Base-by-base conservation (phyloP, 2,113 vertebrate species). In the Brachypteracias leptosomus region DNA sequence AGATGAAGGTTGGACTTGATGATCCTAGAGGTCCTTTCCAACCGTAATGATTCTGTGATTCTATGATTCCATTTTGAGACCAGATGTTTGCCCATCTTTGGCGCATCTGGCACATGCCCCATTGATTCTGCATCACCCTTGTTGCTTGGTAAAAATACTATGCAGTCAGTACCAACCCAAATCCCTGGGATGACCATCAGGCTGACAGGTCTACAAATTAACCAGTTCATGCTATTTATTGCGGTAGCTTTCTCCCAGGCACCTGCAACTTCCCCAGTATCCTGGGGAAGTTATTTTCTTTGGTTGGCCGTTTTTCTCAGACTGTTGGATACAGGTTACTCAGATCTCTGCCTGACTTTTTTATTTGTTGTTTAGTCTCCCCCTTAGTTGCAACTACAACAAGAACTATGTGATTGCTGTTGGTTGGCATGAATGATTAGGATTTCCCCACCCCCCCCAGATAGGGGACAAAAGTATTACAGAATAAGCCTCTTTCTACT, bases 271-370 rank as follows among this genome's bases (percentile, higher is more conserved):
- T 93, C 28, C 82, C 52, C 88, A 63, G 38, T 31, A 44, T 65
- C 36, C 38, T 88, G 82, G 78, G 66, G n/a, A n/a, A 91, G 91
- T 91, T 93, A 68, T 94, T 88, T 91, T 72, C n/a, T 90, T 88
- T 90, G 72, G 58, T 67, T 52, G 51, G 5, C 1, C 46, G 13
- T 71, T 62, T 67, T 54, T 49, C 66, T 5, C 25, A 83, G 65
- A n/a, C 24, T 90, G 42, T 38, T 86, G 68, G 76, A 74, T 87
- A 29, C 59, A 93, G 68, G 76, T 95, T 89, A 67, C 13, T 92
- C 7, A 3, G 65, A 71, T 75, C 38, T 55, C 86, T 78, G 61
- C 57, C 72, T 67, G 68, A 71, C 47, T 93, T 80, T 58, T 67
- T 84, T 80, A 58, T 88, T 75, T 92, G 55, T 55, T 84, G 29